phyloP scores from a whole-genome alignment of 2,113 vertebrate genomes.

The Martes martes region DNA sequence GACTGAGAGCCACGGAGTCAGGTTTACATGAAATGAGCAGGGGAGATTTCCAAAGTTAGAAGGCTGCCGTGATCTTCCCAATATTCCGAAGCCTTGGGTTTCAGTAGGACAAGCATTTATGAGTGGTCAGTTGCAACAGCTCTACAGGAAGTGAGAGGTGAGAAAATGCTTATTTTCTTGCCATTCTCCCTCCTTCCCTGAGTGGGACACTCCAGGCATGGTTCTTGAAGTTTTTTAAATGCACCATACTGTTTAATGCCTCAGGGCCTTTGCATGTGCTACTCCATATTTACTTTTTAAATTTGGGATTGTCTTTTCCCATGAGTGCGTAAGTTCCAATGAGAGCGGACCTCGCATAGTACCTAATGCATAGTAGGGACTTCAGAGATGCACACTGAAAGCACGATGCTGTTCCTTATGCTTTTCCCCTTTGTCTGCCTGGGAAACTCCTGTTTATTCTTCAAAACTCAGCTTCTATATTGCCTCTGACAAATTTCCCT shows the following conservation, averaged over 20 bases:
- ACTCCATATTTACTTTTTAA: neutral
- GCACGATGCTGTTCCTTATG: neutral
- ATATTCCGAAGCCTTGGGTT: neutral
- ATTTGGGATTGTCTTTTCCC: neutral
- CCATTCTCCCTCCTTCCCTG: neutral
- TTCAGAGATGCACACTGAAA: neutral
- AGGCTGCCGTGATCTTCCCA: neutral
- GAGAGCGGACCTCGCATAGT: neutral
- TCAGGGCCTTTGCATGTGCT: neutral
- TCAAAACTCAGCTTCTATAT: neutral
- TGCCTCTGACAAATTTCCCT: neutral
- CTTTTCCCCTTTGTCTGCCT: neutral
- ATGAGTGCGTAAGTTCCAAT: neutral
- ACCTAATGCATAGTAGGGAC: neutral
- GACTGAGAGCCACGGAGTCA: neutral
- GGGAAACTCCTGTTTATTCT: neutral
- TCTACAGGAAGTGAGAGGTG: neutral
- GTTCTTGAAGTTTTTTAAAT: neutral
- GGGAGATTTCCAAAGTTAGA: neutral
- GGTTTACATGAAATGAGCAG: neutral
- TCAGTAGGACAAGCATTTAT: neutral
- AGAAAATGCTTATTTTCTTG: neutral
- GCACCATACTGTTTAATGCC: neutral
- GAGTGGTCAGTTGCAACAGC: neutral
- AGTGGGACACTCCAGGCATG: neutral